Conservation (phyloP, 2,797 vertebrate species). For the Menidia menidia region DNA sequence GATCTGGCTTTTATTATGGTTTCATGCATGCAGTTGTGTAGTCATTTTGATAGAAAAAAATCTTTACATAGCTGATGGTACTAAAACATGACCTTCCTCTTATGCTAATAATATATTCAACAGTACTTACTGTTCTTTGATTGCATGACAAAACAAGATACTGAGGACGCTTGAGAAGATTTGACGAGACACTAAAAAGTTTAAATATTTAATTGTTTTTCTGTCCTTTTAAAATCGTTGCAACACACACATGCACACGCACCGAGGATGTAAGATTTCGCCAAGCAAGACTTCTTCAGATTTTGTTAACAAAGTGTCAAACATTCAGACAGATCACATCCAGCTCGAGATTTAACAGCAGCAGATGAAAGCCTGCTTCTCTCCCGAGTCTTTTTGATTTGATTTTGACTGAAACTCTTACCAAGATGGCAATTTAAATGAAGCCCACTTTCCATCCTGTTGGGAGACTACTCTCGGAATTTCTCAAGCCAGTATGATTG, state of each 20-base stretch:
- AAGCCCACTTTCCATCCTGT: conserved; percentile 26
- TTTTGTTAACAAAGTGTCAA: conserved; percentile 66
- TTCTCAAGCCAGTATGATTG: conserved; percentile 10
- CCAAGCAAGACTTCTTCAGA: conserved; percentile 51
- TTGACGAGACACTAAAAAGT: conserved; percentile 1
- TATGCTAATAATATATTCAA: conserved; percentile 1
- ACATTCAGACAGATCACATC: conserved; percentile 60
- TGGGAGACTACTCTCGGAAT: conserved; percentile 10
- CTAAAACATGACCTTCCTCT: background rate
- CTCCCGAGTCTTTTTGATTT: conserved; percentile 45
- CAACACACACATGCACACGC: background rate
- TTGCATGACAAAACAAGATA: background rate
- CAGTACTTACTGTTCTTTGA: background rate
- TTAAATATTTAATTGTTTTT: background rate
- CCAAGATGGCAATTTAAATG: conserved; percentile 50
- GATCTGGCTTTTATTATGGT: conserved; percentile 18
- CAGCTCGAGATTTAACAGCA: conserved; percentile 49
- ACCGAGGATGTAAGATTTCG: conserved; percentile 29
- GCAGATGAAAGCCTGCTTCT: conserved; percentile 55
- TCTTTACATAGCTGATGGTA: conserved; percentile 7
- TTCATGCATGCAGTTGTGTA: conserved; percentile 17
- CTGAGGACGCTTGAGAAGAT: background rate
- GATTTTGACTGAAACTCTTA: conserved; percentile 41
- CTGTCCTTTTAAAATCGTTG: conserved; percentile 13
- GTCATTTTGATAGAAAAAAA: conserved; percentile 13